Conservation (phyloP, 2,113 vertebrate species). For the Polypterus senegalus region DNA sequence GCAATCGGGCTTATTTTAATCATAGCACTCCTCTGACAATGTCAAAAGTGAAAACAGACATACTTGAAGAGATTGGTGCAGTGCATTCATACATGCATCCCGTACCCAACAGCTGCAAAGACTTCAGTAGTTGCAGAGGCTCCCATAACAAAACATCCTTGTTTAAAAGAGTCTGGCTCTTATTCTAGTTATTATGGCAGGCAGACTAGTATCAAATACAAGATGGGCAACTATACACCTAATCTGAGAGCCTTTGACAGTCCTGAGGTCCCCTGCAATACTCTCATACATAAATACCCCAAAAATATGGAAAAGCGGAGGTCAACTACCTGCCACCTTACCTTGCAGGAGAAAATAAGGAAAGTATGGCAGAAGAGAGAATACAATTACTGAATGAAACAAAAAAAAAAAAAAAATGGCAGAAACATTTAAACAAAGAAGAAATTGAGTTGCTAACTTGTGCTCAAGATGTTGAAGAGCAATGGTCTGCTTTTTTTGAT, state of each 20-base stretch:
- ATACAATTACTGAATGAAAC: slow-evolving; percentile 20
- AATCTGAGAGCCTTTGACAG: slow-evolving; percentile 18
- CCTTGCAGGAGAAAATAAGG: slow-evolving; percentile 17
- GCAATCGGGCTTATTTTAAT: slow-evolving; percentile 16
- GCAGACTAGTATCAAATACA: slow-evolving; percentile 24
- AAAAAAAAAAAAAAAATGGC: slow-evolving; percentile 23
- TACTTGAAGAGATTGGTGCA: slow-evolving; percentile 19
- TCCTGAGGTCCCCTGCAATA: slow-evolving; percentile 23
- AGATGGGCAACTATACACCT: slow-evolving; percentile 24
- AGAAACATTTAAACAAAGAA: slow-evolving; percentile 19
- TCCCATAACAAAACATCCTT: slow-evolving; percentile 16
- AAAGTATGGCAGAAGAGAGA: slow-evolving; percentile 19
- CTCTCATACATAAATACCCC: slow-evolving; percentile 17
- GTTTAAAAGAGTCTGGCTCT: slow-evolving; percentile 24
- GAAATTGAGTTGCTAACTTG: slow-evolving; percentile 11
- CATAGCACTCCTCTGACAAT: slow-evolving; percentile 16
- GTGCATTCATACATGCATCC: slow-evolving; percentile 17
- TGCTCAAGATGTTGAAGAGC: slow-evolving; percentile 20
- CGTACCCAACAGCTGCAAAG: slow-evolving; percentile 21
- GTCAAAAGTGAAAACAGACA: slow-evolving; percentile 20
- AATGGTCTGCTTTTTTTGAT: slow-evolving; percentile 23
- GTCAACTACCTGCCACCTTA: slow-evolving; percentile 23
- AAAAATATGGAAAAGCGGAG: slow-evolving; percentile 20
- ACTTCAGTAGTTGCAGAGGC: slow-evolving; percentile 20
- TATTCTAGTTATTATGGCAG: slow-evolving; percentile 24